Evolutionary conservation across 92 coral and sea anemone genomes (phyloP), one percentile per base, ranked within the genome.

Genomic region (Pocillopora meandrina): DNA sequence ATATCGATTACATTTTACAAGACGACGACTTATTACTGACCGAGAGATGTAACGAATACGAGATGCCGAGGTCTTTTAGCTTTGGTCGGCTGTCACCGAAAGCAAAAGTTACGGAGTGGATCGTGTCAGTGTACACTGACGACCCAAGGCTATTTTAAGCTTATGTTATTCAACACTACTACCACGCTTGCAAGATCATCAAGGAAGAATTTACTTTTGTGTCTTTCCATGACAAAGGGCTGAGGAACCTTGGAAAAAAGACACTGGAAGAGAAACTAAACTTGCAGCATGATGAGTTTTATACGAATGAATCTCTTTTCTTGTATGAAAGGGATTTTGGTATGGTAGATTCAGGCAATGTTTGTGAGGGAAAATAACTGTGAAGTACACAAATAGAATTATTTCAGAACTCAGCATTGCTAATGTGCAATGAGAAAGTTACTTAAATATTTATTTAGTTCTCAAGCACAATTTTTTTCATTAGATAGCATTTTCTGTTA

Each of bases 81-180:
- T 95, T 92, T 67, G 98, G 98, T 7, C 90, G 98, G 73, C 81
- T 74, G 34, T 92, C 98, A 2, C 89, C 89, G 23, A 82, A 93
- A 20, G 93, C 87, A 10, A 86, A 90, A 65, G 89, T 89, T 21
- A 56, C 55, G 12, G 95, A 92, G 18, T 94, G 98, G 98, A 92
- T 92, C 13, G 89, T 90, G 7, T 85, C 98, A 2, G 85, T 94
- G 57, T 94, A 94, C 68, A 89, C 98, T 3, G 91, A 82, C 62
- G 93, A 94, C 78, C 89, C 90, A 20, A 65, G 77, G 15, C 78
- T 92, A 61, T 86, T 90, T 81, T 87, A 80, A 61, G 89, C 91
- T 23, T 95, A 94, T 65, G 85, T 92, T 18, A 78, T 84, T 55
- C 85, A 82, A 56, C 98, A 94, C 71, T 42, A 90, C 34, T 84